phyloP scores from a whole-genome alignment of 2,888 invertebrate species.

The Stenodema calcarata region DNA sequence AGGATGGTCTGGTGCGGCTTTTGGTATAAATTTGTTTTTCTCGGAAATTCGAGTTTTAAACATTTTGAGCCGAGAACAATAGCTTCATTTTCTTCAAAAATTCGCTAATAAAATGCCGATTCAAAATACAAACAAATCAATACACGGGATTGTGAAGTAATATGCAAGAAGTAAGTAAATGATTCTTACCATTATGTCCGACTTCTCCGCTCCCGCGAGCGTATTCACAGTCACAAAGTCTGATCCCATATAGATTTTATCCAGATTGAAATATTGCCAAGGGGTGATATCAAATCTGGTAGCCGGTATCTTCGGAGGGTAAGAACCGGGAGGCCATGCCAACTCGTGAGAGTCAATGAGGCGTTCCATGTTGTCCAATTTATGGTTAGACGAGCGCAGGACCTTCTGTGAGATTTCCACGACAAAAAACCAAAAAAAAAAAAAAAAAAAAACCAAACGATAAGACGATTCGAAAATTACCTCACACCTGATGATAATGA shows the following conservation, averaged over 20 bases:
- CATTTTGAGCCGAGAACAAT: too few species aligned
- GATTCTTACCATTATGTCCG: constrained; percentile 70
- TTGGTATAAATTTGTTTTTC: too few species aligned
- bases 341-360: constrained; percentile 53
- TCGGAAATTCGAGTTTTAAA: too few species aligned
- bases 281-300: constrained; percentile 82
- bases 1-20: too few species aligned
- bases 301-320: constrained; percentile 70
- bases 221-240: constrained; percentile 75
- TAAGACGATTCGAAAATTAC: too few species aligned
- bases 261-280: constrained; percentile 86
- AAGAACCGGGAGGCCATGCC: constrained; percentile 79
- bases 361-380: constrained; percentile 42
- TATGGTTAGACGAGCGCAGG: constrained; percentile 1
- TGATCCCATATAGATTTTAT: constrained; percentile 81
- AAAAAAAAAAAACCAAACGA: too few species aligned
- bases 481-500: too few species aligned
- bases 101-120: too few species aligned
- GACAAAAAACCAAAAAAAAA: background rate
- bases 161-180: too few species aligned
- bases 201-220: constrained; percentile 70
- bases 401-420: constrained; percentile 43
- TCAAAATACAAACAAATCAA: too few species aligned
- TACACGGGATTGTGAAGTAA: too few species aligned
- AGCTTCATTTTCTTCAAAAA: too few species aligned